Conservation (phyloP, 1,140 invertebrate genomes). For the Anastrepha obliqua region DNA sequence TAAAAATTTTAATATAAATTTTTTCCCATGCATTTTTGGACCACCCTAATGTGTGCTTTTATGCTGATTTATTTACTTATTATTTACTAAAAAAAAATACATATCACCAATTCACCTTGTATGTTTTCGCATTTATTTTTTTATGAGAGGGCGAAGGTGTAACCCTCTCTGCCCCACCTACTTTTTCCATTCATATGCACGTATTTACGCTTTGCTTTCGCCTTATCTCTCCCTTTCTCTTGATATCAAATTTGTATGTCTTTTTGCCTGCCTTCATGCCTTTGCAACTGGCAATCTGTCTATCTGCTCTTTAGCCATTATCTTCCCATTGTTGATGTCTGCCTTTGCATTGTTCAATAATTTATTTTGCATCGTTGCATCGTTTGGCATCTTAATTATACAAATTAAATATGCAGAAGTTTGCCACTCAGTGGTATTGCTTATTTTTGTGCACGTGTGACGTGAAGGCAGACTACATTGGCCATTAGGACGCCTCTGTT, state of each 20-base stretch:
- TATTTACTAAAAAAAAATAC: not conserved
- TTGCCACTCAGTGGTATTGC: constrained; percentile 15
- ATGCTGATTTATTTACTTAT: constrained; percentile 23
- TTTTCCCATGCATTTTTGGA: no score
- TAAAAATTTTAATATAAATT: no score
- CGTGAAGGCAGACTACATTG: no score
- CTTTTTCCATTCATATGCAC: not conserved
- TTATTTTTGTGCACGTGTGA: not conserved
- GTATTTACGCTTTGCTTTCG: not conserved
- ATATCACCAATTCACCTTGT: not conserved
- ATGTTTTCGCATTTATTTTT: not conserved
- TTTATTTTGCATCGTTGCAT: constrained; percentile 45
- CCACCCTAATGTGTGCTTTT: not conserved
- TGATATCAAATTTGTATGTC: not conserved
- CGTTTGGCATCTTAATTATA: constrained; percentile 48
- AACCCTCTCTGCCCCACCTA: no score
- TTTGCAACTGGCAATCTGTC: constrained; percentile 16
- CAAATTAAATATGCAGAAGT: constrained; percentile 22
- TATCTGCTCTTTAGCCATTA: not conserved
- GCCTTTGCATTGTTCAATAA: constrained; percentile 43
- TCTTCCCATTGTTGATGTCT: constrained; percentile 14
- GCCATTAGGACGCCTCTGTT: no score
- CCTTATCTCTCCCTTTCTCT: not conserved
- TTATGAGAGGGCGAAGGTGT: no score
- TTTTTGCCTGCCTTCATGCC: not conserved